Evolutionary conservation across 1,140 invertebrate genomes (phyloP), one percentile per base, ranked within the genome.

Genomic region (Hydropsyche tenuis): DNA sequence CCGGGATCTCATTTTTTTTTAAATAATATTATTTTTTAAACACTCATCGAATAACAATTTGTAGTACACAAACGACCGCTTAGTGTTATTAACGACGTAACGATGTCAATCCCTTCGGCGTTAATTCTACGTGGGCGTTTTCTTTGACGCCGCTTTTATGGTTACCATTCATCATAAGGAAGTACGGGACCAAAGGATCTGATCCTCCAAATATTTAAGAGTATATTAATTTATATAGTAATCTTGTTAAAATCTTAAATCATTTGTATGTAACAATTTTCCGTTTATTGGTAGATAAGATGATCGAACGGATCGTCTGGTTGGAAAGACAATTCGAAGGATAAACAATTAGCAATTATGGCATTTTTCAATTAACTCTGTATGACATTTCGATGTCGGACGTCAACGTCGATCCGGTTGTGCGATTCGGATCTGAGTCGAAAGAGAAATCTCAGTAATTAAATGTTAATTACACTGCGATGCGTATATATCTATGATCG

Each of bases 41-140:
- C 56, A 23, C 56, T 60, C 56, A 27, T 60, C 56, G 56, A 60
- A 60, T 60, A 60, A 23, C 56, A 23, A 60, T 60, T 60, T 60
- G 56, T 60, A 60, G 56, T 60, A 60, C 56, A 60, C 23, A 60
- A 60, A 60, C 56, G 56, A 23, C 20, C 56, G 22, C 23, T 60
- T 25, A 60, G 25, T 9, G 56, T 60, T 60, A 60, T 60, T 60
- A 60, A 60, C 56, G 56, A 60, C 56, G 23, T 18, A 60, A 60
- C 23, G 23, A 60, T 60, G 56, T 60, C 56, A 60, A 60, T 60
- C 56, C 56, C 56, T 60, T 60, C 56, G 56, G 20, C 56, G 16
- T 56, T 60, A 60, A 60, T 60, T 2, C 56, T 20, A 18, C 56
- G 56, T 60, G 22, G 56, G 56, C 56, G 56, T 60, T 20, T 20